Evolutionary conservation across 1,140 invertebrate species (phyloP).

Genomic region (Mya arenaria): DNA sequence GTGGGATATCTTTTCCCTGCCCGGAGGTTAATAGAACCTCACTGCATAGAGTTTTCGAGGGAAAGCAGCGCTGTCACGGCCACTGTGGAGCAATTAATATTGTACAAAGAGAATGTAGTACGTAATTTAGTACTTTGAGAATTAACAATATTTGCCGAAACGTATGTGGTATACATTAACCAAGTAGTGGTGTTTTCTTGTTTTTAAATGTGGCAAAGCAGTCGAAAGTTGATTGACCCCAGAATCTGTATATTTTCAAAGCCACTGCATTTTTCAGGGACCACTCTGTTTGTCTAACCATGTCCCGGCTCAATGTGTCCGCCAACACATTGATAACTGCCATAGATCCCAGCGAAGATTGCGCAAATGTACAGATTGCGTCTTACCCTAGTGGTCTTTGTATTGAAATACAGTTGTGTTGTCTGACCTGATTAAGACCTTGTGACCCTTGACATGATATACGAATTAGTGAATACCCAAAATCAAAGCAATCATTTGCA

Average conservation of each 20-base stretch:
- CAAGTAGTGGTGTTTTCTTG: conserved; percentile 8
- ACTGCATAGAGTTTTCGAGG: background rate
- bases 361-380: background rate
- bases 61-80: background rate
- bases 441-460: background rate
- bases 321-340: background rate
- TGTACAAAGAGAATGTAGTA: conserved; percentile 12
- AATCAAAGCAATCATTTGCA: conserved; percentile 22
- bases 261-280: conserved; percentile 16
- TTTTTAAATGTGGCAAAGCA: background rate
- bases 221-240: background rate
- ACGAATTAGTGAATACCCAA: conserved; percentile 11
- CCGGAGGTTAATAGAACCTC: conserved; percentile 36
- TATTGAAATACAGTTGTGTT: conserved; percentile 15
- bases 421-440: conserved; percentile 33
- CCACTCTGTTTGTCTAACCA: conserved; percentile 34
- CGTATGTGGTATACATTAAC: conserved; percentile 2
- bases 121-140: background rate
- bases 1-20: conserved; percentile 1
- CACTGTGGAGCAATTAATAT: conserved; percentile 26
- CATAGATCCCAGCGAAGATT: background rate
- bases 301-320: conserved; percentile 11
- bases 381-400: conserved; percentile 2
- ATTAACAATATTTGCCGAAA: conserved; percentile 10
- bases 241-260: conserved; percentile 17